Percentiles rank a stretch among this genome's conserved stretches.
phyloP scores from a whole-genome alignment of 1,140 invertebrate genomes.

The Drosophila pandora region DNA sequence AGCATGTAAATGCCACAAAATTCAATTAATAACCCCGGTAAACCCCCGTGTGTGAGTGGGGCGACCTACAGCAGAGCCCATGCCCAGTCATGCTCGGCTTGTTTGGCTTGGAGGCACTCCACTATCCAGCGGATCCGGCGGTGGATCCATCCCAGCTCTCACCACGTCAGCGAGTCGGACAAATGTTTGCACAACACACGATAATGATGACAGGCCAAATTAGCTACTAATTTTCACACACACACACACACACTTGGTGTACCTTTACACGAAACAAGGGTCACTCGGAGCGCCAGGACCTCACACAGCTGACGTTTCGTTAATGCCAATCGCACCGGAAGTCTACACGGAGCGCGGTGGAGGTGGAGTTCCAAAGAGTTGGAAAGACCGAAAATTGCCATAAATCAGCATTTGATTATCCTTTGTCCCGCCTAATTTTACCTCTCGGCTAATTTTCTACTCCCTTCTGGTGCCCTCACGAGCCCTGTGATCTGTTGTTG shows the following conservation, averaged over 20 bases:
- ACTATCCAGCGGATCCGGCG: neutral
- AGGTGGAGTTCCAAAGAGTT: constrained; percentile 29
- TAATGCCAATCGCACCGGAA: constrained; percentile 54
- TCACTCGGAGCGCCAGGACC: constrained; percentile 65
- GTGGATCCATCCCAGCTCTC: constrained; percentile 18
- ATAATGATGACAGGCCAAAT: constrained; percentile 81
- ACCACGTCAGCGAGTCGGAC: constrained; percentile 53
- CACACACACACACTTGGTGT: constrained; percentile 27
- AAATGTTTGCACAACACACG: constrained; percentile 81
- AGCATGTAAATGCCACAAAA: constrained; percentile 52
- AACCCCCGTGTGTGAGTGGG: constrained; percentile 13
- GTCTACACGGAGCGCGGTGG: constrained; percentile 24
- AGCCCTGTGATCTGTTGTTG: constrained; percentile 10
- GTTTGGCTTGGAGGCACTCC: constrained; percentile 16
- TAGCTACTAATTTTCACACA: constrained; percentile 81
- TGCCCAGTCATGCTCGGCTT: constrained; percentile 35
- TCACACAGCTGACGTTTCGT: constrained; percentile 73
- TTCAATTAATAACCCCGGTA: constrained; percentile 57
- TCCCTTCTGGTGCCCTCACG: neutral
- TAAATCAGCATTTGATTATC: constrained; percentile 82
- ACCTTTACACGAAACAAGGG: constrained; percentile 23
- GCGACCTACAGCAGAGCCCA: constrained; percentile 45
- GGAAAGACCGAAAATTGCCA: constrained; percentile 59
- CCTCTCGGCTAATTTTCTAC: constrained; percentile 31
- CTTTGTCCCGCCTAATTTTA: constrained; percentile 63